A percentile compares a stretch with the other conserved stretches of the same genome.
phyloP scores from a whole-genome alignment of 2,797 vertebrate species.

The Triplophysa bombifrons region DNA sequence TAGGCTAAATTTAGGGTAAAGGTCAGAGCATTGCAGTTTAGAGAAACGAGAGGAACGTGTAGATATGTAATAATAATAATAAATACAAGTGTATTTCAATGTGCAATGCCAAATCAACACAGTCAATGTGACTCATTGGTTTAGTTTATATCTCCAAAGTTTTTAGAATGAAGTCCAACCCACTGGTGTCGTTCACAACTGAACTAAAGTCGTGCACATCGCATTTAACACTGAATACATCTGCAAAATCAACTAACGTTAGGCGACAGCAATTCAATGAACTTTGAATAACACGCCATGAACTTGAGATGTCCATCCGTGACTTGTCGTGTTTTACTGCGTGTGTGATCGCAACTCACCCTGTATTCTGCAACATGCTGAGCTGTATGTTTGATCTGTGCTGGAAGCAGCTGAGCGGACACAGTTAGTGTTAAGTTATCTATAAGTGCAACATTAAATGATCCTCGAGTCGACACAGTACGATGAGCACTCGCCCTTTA shows the following conservation, averaged over 20 bases:
- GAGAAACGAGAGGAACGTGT: not conserved
- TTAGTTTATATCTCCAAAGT: not conserved
- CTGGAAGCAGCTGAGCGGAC: not conserved
- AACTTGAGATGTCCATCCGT: not conserved
- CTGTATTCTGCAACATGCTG: conserved; percentile 77
- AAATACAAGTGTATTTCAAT: not conserved
- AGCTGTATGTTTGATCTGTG: too few relatives aligned
- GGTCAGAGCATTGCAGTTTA: not conserved
- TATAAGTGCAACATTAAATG: not conserved
- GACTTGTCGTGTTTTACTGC: not conserved
- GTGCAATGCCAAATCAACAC: not conserved
- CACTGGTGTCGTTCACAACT: not conserved
- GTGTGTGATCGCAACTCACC: conserved; percentile 65
- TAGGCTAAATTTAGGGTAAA: not conserved
- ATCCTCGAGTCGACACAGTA: too few relatives aligned
- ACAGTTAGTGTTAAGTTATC: not conserved
- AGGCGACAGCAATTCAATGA: too few relatives aligned
- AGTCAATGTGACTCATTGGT: not conserved
- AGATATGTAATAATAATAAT: not conserved
- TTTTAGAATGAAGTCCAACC: not conserved
- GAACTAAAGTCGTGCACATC: not conserved
- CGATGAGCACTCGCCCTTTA: conserved; percentile 19
- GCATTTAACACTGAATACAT: not conserved
- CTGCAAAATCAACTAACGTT: not conserved
- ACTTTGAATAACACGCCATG: not conserved